phyloP scores from a whole-genome alignment of 1,140 invertebrate species.

The Bombus huntii region DNA sequence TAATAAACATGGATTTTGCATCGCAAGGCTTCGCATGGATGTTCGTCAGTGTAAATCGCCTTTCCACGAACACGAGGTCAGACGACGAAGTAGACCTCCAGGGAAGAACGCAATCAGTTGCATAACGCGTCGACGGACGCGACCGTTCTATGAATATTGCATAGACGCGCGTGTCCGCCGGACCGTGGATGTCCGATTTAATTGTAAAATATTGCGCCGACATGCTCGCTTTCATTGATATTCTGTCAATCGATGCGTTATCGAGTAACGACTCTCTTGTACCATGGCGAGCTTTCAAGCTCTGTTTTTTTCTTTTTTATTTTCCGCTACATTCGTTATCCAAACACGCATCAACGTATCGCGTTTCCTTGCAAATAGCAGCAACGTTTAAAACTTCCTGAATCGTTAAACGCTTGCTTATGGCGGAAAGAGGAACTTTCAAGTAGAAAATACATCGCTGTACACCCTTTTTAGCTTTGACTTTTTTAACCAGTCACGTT shows the following conservation, averaged over 20 bases:
- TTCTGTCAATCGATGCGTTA: conserved; percentile 23
- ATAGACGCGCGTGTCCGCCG: conserved; percentile 22
- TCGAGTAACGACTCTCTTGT: neutral
- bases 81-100: conserved; percentile 1
- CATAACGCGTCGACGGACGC: conserved; percentile 33
- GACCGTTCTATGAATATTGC: conserved; percentile 46
- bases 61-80: conserved; percentile 24
- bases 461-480: neutral
- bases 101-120: conserved; percentile 40
- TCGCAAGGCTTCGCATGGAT: too few species aligned
- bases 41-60: conserved; percentile 6
- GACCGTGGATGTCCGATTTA: conserved; percentile 22
- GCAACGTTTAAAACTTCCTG: neutral
- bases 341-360: too few species aligned
- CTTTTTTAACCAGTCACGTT: neutral
- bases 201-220: conserved; percentile 37
- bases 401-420: neutral
- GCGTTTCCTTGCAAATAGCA: neutral
- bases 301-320: neutral
- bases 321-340: neutral
- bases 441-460: neutral
- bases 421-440: neutral
- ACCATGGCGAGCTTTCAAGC: neutral
- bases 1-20: neutral
- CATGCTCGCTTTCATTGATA: conserved; percentile 35